Evolutionary conservation across 2,113 vertebrate genomes (phyloP).

Genomic region (Laticauda colubrina): DNA sequence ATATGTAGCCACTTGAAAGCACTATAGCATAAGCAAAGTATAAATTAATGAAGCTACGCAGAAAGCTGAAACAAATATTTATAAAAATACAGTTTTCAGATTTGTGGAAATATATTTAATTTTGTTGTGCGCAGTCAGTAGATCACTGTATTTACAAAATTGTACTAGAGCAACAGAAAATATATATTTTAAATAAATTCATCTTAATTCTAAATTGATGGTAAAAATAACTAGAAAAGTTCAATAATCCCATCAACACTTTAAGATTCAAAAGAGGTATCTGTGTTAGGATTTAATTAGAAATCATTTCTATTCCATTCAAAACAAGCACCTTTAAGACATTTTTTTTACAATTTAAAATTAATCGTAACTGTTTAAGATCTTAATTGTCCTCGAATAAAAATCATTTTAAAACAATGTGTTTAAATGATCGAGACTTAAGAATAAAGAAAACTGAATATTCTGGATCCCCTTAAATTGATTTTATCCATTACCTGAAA

Average conservation of each 20-base stretch:
- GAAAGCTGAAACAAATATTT: neutral
- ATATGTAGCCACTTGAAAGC: neutral
- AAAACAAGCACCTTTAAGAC: neutral
- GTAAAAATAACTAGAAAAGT: neutral
- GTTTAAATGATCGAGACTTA: neutral
- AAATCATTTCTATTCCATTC: neutral
- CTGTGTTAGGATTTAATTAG: conserved; percentile 1
- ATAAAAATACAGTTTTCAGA: neutral
- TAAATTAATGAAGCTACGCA: neutral
- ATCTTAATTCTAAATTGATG: neutral
- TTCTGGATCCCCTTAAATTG: neutral
- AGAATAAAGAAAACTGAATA: neutral
- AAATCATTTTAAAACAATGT: neutral
- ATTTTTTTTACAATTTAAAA: neutral
- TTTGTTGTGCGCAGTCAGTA: no score
- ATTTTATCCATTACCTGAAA: neutral
- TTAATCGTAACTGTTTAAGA: neutral
- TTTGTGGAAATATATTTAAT: neutral
- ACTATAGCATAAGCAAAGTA: neutral
- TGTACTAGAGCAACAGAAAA: neutral
- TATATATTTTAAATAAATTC: neutral
- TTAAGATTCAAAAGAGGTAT: neutral
- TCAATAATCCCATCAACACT: neutral
- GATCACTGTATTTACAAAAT: neutral
- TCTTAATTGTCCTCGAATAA: neutral